A percentile compares a stretch with the other conserved stretches of the same genome.
phyloP scores from a whole-genome alignment of 2,888 invertebrate genomes.

The Tupiocoris notatus region DNA sequence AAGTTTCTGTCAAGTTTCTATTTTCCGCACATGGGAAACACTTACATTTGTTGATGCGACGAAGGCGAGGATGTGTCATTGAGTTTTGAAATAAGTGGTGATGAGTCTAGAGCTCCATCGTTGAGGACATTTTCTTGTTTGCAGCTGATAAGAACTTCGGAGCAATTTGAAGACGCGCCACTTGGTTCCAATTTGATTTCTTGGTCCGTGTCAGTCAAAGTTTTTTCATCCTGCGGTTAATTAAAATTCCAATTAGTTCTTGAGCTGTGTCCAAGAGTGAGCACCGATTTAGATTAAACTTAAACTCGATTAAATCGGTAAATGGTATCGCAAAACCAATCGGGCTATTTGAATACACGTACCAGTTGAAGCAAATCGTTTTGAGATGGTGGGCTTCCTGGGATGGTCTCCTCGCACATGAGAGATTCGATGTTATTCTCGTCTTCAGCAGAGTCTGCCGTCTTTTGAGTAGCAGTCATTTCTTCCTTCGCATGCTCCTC shows the following conservation, averaged over 20 bases:
- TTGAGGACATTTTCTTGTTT: not conserved
- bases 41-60: not conserved
- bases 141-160: not conserved
- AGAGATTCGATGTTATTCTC: slow-evolving; percentile 55
- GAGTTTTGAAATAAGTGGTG: not conserved
- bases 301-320: too few relatives aligned
- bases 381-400: slow-evolving; percentile 79
- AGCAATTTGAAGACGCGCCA: not conserved
- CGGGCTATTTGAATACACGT: too few relatives aligned
- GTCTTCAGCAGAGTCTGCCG: slow-evolving; percentile 20
- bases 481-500: slow-evolving; percentile 38
- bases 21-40: too few relatives aligned
- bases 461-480: not conserved
- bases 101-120: not conserved
- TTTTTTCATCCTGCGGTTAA: not conserved
- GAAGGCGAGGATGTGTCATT: not conserved
- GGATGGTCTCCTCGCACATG: slow-evolving; percentile 86
- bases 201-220: not conserved
- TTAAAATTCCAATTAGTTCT: not conserved
- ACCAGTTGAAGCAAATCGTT: slow-evolving; percentile 49
- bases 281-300: too few relatives aligned
- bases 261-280: too few relatives aligned
- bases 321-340: too few relatives aligned
- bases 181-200: not conserved
- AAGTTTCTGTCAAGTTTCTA: too few relatives aligned